Conservation (phyloP, 2,113 vertebrate genomes). For the Megaceryle maxima region DNA sequence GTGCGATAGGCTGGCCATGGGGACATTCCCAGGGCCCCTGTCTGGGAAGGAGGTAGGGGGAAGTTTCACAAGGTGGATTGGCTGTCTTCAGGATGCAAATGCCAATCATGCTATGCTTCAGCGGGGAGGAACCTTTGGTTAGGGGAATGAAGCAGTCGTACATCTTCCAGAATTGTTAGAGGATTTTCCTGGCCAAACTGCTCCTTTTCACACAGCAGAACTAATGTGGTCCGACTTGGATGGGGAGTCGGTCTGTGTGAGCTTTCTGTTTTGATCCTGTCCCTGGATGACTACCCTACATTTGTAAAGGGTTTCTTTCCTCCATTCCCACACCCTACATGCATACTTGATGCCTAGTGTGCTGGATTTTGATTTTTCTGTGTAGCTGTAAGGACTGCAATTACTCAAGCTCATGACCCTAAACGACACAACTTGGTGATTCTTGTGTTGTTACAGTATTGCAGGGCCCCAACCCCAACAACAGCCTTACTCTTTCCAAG, state of each 20-base stretch:
- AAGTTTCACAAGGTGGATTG: background rate
- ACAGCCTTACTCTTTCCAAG: background rate
- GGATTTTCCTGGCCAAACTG: background rate
- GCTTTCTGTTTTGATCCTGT: background rate
- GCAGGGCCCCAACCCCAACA: background rate
- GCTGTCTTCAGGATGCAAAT: background rate
- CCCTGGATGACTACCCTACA: background rate
- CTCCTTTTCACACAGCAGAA: background rate
- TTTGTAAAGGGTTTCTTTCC: background rate
- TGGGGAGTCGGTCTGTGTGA: background rate
- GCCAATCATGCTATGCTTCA: background rate
- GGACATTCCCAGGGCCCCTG: background rate
- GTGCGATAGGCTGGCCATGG: background rate
- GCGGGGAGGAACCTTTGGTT: background rate
- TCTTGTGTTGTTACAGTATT: background rate
- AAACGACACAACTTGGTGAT: background rate
- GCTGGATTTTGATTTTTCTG: background rate
- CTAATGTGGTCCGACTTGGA: fast-evolving
- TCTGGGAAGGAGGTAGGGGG: background rate
- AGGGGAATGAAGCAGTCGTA: background rate
- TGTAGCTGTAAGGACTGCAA: background rate
- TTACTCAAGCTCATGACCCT: background rate
- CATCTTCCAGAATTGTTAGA: background rate
- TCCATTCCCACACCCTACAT: background rate
- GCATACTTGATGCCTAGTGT: background rate